Evolutionary conservation across 2,797 vertebrate species (phyloP).

Genomic region (Betta splendens): DNA sequence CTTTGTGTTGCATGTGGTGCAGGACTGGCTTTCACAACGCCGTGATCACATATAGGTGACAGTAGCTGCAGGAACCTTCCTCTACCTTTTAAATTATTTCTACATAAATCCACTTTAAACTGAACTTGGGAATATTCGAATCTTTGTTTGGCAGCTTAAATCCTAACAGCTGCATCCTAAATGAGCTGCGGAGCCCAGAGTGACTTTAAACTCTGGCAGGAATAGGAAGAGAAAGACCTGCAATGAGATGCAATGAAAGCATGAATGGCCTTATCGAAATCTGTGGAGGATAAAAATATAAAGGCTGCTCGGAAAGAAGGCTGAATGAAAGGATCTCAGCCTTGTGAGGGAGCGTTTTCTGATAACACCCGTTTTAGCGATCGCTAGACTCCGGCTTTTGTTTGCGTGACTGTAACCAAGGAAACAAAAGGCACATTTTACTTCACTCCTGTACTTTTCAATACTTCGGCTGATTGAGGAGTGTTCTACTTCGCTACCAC

Average conservation of each 20-base stretch:
- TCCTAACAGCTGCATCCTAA: constrained; percentile 36
- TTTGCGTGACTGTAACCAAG: constrained; percentile 40
- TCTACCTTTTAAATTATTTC: constrained; percentile 18
- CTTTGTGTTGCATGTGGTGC: neutral
- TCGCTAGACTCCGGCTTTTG: constrained; percentile 15
- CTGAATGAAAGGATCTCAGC: constrained; percentile 23
- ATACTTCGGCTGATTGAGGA: constrained; percentile 13
- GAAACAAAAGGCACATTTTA: constrained; percentile 16
- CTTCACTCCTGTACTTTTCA: neutral
- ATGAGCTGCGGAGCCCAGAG: constrained; percentile 45
- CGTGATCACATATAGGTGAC: neutral
- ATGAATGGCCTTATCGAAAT: constrained; percentile 54
- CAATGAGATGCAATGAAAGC: constrained; percentile 39
- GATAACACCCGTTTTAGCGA: constrained; percentile 22
- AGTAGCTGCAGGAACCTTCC: neutral
- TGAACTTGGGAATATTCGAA: constrained; percentile 21
- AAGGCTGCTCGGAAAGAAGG: constrained; percentile 38
- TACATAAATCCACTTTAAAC: constrained; percentile 13
- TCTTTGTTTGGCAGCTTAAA: constrained; percentile 41
- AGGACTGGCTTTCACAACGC: neutral
- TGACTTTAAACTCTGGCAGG: constrained; percentile 44
- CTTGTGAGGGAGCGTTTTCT: constrained; percentile 31
- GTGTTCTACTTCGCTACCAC: neutral
- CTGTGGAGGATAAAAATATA: constrained; percentile 58
- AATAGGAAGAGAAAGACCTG: constrained; percentile 22